A percentile compares a stretch with the other conserved stretches of the same genome.
Evolutionary conservation across 2,797 vertebrate species (phyloP).

Genomic region (Sternarchorhynchus goeldii): DNA sequence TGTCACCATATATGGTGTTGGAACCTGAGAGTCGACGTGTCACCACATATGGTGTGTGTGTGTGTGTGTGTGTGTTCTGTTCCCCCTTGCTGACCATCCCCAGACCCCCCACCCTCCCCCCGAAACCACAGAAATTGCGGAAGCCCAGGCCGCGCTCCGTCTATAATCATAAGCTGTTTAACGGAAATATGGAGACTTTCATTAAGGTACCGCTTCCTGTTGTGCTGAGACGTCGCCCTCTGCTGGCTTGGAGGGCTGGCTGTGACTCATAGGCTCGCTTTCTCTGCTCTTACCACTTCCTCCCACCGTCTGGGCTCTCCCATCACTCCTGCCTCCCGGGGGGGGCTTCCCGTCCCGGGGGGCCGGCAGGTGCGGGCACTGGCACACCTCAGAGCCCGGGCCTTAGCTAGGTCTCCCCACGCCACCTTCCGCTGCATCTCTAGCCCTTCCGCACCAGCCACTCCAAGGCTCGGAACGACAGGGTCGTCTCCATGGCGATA

Average conservation of each 20-base stretch:
- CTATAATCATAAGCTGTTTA: slow-evolving; percentile 99
- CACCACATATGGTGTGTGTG: slow-evolving; percentile 34
- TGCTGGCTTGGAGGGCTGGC: slow-evolving; percentile 74
- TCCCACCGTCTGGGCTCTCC: slow-evolving; percentile 61
- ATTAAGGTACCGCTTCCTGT: slow-evolving; percentile 87
- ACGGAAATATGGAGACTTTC: slow-evolving; percentile 99
- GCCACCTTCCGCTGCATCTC: slow-evolving; percentile 61
- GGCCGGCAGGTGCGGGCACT: not conserved
- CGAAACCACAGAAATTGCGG: slow-evolving; percentile 99
- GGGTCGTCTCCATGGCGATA: slow-evolving; percentile 56
- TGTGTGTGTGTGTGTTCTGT: slow-evolving; percentile 55
- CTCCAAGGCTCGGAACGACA: slow-evolving; percentile 59
- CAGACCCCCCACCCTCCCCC: slow-evolving; percentile 98
- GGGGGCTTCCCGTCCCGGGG: not conserved
- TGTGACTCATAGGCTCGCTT: slow-evolving; percentile 69
- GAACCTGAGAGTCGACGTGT: slow-evolving; percentile 22
- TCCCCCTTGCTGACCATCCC: slow-evolving; percentile 73
- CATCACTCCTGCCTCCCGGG: slow-evolving; percentile 56
- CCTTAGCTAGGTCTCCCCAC: slow-evolving; percentile 24
- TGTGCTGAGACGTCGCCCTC: slow-evolving; percentile 65
- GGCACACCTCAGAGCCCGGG: not conserved
- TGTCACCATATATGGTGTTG: slow-evolving; percentile 42
- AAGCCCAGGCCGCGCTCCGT: slow-evolving; percentile 97
- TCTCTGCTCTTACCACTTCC: slow-evolving; percentile 54
- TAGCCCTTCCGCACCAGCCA: slow-evolving; percentile 57